phyloP scores from a whole-genome alignment of 2,888 invertebrate genomes.

The Limnephilus lunatus region DNA sequence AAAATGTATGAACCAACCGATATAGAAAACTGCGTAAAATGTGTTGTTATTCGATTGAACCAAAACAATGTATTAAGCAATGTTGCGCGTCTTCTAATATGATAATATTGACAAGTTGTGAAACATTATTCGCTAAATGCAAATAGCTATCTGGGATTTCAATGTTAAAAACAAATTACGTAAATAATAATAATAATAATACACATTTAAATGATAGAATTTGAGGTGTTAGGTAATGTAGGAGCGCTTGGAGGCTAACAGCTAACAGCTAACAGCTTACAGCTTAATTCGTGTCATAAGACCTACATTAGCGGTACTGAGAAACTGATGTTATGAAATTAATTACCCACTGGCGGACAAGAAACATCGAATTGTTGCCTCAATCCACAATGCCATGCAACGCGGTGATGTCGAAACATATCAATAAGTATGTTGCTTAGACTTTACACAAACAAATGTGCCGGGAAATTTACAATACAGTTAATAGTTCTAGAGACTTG shows the following conservation, averaged over 20 bases:
- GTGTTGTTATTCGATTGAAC: no score
- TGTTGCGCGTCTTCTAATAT: neutral
- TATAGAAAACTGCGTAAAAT: no score
- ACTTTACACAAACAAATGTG: neutral
- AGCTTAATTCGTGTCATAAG: neutral
- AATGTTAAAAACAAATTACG: neutral
- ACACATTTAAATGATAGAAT: neutral
- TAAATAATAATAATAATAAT: neutral
- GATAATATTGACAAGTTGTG: neutral
- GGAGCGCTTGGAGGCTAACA: neutral
- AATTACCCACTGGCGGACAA: conserved; percentile 6
- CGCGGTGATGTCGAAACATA: neutral
- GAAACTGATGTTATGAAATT: conserved; percentile 13
- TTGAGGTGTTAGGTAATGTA: neutral
- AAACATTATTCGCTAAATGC: neutral
- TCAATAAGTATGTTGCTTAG: neutral
- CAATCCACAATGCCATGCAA: conserved; percentile 11
- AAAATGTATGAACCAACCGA: no score
- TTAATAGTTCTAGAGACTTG: neutral
- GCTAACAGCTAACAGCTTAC: neutral
- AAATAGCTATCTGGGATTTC: neutral
- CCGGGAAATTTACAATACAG: neutral
- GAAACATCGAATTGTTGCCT: conserved; percentile 18
- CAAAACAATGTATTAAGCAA: neutral
- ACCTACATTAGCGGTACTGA: neutral